Percentiles rank a stretch among this genome's conserved stretches.
phyloP scores from a whole-genome alignment of 2,797 vertebrate species.

The Sebastes trivittatus region DNA sequence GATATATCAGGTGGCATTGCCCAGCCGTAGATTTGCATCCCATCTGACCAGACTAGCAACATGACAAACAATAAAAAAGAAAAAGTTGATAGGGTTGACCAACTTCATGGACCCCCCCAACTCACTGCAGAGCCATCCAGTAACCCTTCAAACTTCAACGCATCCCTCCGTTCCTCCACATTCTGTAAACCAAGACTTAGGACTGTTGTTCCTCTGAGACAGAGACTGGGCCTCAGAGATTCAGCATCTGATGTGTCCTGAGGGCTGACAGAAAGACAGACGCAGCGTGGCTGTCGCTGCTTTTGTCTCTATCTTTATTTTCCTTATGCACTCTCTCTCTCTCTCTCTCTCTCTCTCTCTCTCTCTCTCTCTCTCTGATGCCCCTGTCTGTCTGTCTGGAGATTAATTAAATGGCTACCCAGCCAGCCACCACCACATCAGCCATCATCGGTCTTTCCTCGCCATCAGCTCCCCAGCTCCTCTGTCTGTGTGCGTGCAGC shows the following conservation, averaged over 20 bases:
- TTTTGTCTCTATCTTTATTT: constrained; percentile 59
- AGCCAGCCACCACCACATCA: constrained; percentile 68
- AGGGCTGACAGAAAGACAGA: constrained; percentile 67
- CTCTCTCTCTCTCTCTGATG: constrained; percentile 33
- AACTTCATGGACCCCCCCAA: neutral
- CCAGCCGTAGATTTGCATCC: too few species aligned
- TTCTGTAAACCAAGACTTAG: constrained; percentile 23
- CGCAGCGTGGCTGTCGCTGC: constrained; percentile 31
- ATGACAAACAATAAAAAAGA: neutral
- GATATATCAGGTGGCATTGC: neutral
- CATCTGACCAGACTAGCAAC: neutral
- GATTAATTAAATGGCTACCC: constrained; percentile 78
- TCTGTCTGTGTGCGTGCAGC: neutral
- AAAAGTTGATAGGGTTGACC: neutral
- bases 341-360: constrained; percentile 7
- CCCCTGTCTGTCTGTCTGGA: constrained; percentile 71
- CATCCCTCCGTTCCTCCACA: neutral
- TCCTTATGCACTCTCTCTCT: constrained; percentile 12
- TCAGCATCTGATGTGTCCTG: constrained; percentile 51
- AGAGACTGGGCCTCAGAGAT: constrained; percentile 32
- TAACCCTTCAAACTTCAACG: constrained; percentile 14
- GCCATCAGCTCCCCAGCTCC: constrained; percentile 37
- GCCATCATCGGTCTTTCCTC: constrained; percentile 64
- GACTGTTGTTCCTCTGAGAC: constrained; percentile 26
- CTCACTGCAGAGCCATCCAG: constrained; percentile 5